Base-by-base conservation (phyloP, 2,888 invertebrate species). In the Patella pellucida region DNA sequence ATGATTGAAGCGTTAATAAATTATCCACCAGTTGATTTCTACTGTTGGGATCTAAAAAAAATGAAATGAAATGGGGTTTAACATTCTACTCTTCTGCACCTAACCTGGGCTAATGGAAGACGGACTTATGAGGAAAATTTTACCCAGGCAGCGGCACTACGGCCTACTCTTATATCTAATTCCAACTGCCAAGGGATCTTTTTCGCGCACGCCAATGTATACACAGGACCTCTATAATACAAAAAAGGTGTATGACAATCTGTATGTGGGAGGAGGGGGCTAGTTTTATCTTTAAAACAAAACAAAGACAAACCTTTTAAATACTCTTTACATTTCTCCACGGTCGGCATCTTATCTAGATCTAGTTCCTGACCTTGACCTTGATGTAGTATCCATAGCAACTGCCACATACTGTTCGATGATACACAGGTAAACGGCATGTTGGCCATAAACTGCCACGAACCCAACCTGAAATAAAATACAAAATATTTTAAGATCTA, bases 381-480 rank as follows among this genome's bases (percentile, higher is more conserved):
- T 74, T 86, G 86, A 74, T 90, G 90, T 70, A 90, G 85, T 67
- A 90, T 83, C 88, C 90, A 90, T 51, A 92, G 82, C 73, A 92
- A 85, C 77, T 88, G 87, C 92, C 92, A 92, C 84, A 91, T 85
- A 79, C 89, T 91, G 69, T 85, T 86, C 68, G 83, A 82, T 41
- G 91, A 91, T 14, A 91, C 85, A 76, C 86, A 85, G 1, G 82
- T 80, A 81, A 87, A 91, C 4, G 96, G 95, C 82, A 95, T 92
- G 27, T 94, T 94, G 16, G 95, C 94, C 83, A 96, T 93, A 91
- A 95, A 96, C 89, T 96, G 95, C 95, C 95, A 95, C 2, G 95
- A 94, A 12, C 95, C 95, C 78, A 95, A 92, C 72, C 91, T 91
- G 79, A 19, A 41, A 41, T 41, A 9, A 9, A 41, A 41, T 41